phyloP scores from a whole-genome alignment of 2,797 vertebrate genomes.

The Gouania willdenowi region DNA sequence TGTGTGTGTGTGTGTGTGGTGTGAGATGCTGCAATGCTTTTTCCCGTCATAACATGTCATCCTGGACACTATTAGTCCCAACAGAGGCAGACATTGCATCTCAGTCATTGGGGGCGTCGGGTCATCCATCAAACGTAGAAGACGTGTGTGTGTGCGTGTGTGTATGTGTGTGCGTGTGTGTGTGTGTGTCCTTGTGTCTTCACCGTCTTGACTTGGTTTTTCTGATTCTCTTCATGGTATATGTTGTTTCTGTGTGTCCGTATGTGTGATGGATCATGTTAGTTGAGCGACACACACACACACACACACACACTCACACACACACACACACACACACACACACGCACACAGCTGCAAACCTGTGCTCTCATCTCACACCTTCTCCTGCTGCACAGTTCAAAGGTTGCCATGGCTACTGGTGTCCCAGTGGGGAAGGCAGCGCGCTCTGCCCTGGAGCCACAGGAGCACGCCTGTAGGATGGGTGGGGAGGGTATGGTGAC shows the following conservation, averaged over 20 bases:
- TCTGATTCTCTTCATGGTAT: background rate
- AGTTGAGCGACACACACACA: conserved; percentile 41
- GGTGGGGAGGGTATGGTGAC: conserved; percentile 35
- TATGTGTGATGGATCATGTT: background rate
- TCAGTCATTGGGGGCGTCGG: conserved; percentile 48
- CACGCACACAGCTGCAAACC: conserved; percentile 37
- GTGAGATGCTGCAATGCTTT: no score
- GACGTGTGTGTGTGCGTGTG: conserved; percentile 13
- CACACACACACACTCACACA: conserved; percentile 34
- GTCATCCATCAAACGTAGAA: conserved; percentile 59
- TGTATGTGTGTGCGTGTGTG: background rate
- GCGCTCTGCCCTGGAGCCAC: conserved; percentile 44
- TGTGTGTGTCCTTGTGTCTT: background rate
- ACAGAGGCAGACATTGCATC: conserved; percentile 44
- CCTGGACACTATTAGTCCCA: conserved; percentile 52
- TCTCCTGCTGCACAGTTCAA: conserved; percentile 43
- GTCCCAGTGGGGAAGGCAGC: conserved; percentile 36
- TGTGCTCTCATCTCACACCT: conserved; percentile 48
- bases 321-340: conserved; percentile 39
- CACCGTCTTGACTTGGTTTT: background rate
- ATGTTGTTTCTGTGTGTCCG: conserved; percentile 3
- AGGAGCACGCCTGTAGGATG: conserved; percentile 8
- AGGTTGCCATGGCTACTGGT: conserved; percentile 61
- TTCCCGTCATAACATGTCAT: conserved; percentile 59
- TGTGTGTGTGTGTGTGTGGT: no score